phyloP scores from a whole-genome alignment of 2,888 invertebrate genomes.

The Incurvaria masculella region DNA sequence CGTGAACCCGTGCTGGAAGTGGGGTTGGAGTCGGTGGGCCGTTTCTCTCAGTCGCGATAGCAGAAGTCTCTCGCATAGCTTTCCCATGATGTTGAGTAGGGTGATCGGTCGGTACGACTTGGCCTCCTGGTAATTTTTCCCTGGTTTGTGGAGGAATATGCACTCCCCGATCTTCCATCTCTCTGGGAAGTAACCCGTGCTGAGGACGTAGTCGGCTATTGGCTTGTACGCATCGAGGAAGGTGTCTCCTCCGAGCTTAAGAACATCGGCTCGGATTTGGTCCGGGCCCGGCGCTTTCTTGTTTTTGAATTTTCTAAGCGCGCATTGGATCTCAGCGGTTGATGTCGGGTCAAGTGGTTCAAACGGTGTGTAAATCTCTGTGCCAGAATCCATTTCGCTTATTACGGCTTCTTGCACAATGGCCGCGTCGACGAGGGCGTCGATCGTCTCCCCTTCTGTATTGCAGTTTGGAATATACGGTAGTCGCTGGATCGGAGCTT shows the following conservation, averaged over 20 bases:
- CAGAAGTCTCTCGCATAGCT: constrained; percentile 8
- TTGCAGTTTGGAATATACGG: constrained; percentile 3
- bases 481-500: background rate
- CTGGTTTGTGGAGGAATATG: constrained; percentile 9
- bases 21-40: background rate
- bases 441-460: constrained; percentile 6
- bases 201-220: constrained; percentile 6
- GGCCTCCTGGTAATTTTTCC: constrained; percentile 7
- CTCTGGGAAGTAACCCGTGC: constrained; percentile 8
- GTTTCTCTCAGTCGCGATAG: background rate
- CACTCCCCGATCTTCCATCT: constrained; percentile 7
- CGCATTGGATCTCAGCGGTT: constrained; percentile 2
- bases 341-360: constrained; percentile 6
- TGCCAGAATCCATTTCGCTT: too few species aligned
- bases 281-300: constrained; percentile 10
- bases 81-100: constrained; percentile 11
- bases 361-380: constrained; percentile 4
- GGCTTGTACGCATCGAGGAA: background rate
- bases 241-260: constrained; percentile 10
- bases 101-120: constrained; percentile 10
- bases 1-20: constrained; percentile 3
- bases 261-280: constrained; percentile 7
- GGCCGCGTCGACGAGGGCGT: constrained; percentile 6
- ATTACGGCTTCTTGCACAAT: too few species aligned
- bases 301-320: constrained; percentile 7